A percentile compares a stretch with the other conserved stretches of the same genome.
These are phyloP conservation scores for Tenthredo mesomela DNA, from an alignment of 2,888 invertebrate genomes.

Conservation along the genomic window DNA sequence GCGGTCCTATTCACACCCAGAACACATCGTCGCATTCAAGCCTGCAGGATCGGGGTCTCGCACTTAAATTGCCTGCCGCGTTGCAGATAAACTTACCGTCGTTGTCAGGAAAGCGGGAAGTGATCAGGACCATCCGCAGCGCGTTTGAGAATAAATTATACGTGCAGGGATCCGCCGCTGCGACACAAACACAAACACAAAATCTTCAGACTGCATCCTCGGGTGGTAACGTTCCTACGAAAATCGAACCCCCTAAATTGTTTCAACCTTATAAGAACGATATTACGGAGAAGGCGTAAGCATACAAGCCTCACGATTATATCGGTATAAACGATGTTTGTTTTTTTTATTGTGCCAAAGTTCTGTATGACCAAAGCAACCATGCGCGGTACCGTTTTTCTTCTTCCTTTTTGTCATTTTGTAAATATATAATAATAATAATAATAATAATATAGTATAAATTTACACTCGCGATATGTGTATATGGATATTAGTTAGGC, in stretches of 20 bases:
- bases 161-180: slow-evolving; percentile 59
- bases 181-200: slow-evolving; percentile 68
- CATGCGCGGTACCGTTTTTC: slow-evolving; percentile 8
- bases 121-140: slow-evolving; percentile 58
- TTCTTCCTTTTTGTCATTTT: slow-evolving; percentile 2
- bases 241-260: slow-evolving; percentile 81
- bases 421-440: not conserved
- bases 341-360: slow-evolving; percentile 34
- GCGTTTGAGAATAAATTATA: slow-evolving; percentile 60
- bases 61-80: slow-evolving; percentile 60
- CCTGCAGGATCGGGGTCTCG: slow-evolving; percentile 57
- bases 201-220: slow-evolving; percentile 71
- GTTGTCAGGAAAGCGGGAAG: slow-evolving; percentile 27
- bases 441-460: not conserved
- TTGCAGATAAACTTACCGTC: slow-evolving; percentile 41
- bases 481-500: not conserved
- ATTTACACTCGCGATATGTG: not conserved
- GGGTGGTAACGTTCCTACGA: slow-evolving; percentile 68
- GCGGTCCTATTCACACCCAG: slow-evolving; percentile 48
- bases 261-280: slow-evolving; percentile 89
- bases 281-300: slow-evolving; percentile 70
- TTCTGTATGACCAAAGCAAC: slow-evolving; percentile 24
- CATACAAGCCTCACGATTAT: not conserved
- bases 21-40: slow-evolving; percentile 43
- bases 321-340: not conserved